Evolutionary conservation across 1,140 invertebrate species (phyloP).

Genomic region (Sitobion miscanthi): DNA sequence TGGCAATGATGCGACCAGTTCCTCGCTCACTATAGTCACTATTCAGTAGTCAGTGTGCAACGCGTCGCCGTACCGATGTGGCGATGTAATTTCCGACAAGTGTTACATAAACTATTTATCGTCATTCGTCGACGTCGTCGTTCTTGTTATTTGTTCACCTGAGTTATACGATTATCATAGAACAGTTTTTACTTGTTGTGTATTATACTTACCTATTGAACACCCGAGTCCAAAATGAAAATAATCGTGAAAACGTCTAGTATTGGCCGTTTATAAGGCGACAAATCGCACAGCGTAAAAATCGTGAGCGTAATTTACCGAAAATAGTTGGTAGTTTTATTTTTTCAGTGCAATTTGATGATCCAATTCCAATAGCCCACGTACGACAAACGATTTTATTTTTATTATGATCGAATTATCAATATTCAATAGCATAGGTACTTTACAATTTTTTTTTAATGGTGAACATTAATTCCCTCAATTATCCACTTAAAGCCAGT

Average conservation of each 20-base stretch:
- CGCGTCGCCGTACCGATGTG: not conserved
- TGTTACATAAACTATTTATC: conserved; percentile 14
- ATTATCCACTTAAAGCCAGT: not conserved
- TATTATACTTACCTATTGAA: not conserved
- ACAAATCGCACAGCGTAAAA: not conserved
- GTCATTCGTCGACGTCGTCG: not conserved
- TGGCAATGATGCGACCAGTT: not conserved
- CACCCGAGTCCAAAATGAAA: not conserved
- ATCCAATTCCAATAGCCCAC: not conserved
- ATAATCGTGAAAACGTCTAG: not conserved
- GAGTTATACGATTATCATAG: not conserved
- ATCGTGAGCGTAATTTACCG: not conserved
- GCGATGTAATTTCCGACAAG: not conserved
- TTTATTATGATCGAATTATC: not conserved
- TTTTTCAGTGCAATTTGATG: not conserved
- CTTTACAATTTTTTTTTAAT: not conserved
- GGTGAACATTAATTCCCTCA: not conserved
- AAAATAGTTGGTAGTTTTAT: not conserved
- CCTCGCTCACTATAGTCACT: not conserved
- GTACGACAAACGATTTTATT: not conserved
- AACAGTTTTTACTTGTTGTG: not conserved
- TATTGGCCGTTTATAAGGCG: not conserved
- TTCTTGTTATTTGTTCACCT: not conserved
- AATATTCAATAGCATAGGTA: not conserved
- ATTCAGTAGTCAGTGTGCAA: not conserved